Conservation (phyloP, 2,113 vertebrate genomes). For the Gracilinanus agilis region DNA sequence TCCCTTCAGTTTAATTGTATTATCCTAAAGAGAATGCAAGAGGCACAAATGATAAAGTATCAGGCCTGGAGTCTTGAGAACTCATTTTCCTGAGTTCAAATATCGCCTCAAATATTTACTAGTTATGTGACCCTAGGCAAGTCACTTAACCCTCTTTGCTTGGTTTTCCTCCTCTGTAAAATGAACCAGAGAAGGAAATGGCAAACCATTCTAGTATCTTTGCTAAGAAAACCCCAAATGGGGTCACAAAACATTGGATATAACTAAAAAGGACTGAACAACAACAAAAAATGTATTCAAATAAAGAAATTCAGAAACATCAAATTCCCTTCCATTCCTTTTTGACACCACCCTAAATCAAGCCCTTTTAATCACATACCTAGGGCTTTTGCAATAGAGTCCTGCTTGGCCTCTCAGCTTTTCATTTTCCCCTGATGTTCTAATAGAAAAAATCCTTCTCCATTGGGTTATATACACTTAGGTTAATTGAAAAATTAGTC, state of each 20-base stretch:
- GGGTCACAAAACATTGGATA: too few species aligned
- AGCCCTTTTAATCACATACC: background rate
- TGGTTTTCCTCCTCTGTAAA: too few species aligned
- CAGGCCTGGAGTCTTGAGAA: too few species aligned
- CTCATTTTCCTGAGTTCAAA: too few species aligned
- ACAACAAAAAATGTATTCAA: background rate
- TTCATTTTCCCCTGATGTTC: background rate
- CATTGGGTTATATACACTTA: background rate
- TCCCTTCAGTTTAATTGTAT: background rate
- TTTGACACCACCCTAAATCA: background rate
- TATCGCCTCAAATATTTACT: too few species aligned
- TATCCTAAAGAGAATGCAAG: background rate
- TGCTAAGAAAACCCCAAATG: too few species aligned
- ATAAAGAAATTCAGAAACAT: background rate
- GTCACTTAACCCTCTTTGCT: too few species aligned
- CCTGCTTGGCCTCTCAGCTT: background rate
- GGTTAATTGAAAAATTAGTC: background rate
- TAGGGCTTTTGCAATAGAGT: background rate
- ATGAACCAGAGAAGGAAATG: too few species aligned
- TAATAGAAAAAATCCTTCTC: background rate
- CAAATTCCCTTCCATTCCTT: background rate
- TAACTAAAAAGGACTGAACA: too few species aligned
- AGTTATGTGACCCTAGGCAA: too few species aligned
- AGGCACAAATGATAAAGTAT: too few species aligned
- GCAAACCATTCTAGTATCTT: too few species aligned